Evolutionary conservation across 2,113 vertebrate species (phyloP).

Genomic region (Dunckerocampus dactyliophorus): DNA sequence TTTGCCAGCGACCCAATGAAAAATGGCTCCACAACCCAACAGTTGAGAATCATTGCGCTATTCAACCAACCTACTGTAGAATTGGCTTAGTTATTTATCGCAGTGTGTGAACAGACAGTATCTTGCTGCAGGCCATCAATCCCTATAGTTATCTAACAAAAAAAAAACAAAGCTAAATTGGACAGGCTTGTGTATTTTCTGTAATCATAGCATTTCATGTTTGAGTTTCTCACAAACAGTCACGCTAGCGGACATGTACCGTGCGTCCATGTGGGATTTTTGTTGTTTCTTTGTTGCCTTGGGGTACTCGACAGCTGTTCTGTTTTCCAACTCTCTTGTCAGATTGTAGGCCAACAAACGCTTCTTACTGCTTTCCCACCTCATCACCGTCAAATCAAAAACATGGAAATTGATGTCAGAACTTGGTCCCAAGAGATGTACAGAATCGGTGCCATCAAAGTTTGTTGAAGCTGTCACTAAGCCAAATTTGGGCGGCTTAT

Average conservation of each 20-base stretch:
- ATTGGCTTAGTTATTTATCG: background rate
- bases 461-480: constrained; percentile 31
- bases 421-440: constrained; percentile 24
- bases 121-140: constrained; percentile 3
- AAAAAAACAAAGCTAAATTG: constrained; percentile 22
- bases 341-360: constrained; percentile 30
- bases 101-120: background rate
- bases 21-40: too few species aligned
- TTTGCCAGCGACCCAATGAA: too few species aligned
- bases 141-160: background rate
- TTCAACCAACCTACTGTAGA: background rate
- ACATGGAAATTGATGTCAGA: constrained; percentile 32
- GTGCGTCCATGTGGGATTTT: constrained; percentile 29
- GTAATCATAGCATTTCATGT: constrained; percentile 35
- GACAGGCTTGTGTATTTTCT: constrained; percentile 16
- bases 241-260: constrained; percentile 25
- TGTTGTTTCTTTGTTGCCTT: constrained; percentile 37
- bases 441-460: constrained; percentile 26
- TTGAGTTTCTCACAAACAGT: constrained; percentile 23
- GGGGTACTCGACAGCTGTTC: constrained; percentile 49
- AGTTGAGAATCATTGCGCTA: background rate
- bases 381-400: constrained; percentile 16
- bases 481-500: background rate
- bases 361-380: constrained; percentile 10
- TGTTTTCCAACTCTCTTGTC: constrained; percentile 34